phyloP scores from a whole-genome alignment of 1,140 invertebrate genomes.

The Argopecten irradians region DNA sequence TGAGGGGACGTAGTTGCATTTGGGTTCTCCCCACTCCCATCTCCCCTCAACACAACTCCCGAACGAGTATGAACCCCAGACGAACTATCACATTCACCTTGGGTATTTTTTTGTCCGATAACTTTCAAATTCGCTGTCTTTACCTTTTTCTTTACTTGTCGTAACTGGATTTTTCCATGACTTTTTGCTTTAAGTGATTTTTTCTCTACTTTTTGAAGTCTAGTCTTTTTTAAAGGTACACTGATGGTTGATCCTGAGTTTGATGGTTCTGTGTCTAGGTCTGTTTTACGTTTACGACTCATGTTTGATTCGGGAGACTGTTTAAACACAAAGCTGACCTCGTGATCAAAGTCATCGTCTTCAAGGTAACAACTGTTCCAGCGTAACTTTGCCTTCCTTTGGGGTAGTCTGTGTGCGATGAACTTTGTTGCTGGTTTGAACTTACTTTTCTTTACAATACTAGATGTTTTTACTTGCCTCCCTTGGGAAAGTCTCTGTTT shows the following conservation, averaged over 20 bases:
- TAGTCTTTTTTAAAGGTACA: conserved; percentile 34
- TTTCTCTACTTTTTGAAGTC: conserved; percentile 35
- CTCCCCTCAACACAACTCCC: background rate
- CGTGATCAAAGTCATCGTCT: background rate
- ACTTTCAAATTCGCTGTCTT: background rate
- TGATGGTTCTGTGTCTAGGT: background rate
- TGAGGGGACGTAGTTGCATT: background rate
- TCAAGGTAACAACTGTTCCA: conserved; percentile 15
- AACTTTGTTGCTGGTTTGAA: conserved; percentile 26
- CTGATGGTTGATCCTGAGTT: background rate
- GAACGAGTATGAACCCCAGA: background rate
- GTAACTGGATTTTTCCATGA: conserved; percentile 37
- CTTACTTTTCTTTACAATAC: background rate
- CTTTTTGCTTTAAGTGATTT: conserved; percentile 31
- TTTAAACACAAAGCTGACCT: conserved; percentile 14
- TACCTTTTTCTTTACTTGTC: conserved; percentile 28
- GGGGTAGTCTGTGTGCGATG: conserved; percentile 46
- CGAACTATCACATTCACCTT: conserved; percentile 9
- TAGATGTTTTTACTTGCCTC: background rate
- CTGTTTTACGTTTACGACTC: background rate
- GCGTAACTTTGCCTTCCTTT: conserved; percentile 37
- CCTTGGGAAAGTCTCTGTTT: background rate
- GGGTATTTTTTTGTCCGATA: background rate
- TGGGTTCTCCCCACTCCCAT: background rate
- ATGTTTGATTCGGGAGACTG: background rate